Conservation (phyloP, 2,888 invertebrate species). For the Strigamia transsilvanica region DNA sequence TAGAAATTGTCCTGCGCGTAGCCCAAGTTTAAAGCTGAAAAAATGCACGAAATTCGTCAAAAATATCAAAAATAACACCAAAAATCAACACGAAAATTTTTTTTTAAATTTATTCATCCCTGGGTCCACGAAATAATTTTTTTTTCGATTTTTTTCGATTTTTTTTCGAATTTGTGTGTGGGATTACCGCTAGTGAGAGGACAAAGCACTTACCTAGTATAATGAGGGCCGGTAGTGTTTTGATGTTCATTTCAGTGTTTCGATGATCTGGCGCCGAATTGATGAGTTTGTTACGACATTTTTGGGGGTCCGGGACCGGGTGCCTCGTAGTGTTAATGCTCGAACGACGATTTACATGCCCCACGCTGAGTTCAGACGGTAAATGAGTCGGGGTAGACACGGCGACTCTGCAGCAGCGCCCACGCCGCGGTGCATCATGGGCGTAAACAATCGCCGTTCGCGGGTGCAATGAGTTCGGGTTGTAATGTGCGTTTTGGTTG, state of each 20-base stretch:
- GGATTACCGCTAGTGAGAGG: neutral
- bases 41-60: neutral
- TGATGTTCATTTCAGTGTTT: neutral
- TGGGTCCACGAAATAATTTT: no score
- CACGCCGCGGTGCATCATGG: neutral
- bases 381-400: neutral
- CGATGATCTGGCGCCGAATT: neutral
- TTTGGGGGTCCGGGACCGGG: neutral
- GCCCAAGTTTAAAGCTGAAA: neutral
- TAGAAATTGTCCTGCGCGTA: constrained; percentile 60
- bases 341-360: neutral
- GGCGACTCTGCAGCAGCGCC: neutral
- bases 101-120: no score
- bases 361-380: neutral
- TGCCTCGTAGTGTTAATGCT: neutral
- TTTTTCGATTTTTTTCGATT: no score
- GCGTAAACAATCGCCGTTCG: neutral
- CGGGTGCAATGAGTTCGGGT: neutral
- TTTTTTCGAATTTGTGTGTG: neutral
- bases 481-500: no score
- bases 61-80: neutral
- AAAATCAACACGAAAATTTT: no score
- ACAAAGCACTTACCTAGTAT: constrained; percentile 21
- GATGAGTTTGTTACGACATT: neutral
- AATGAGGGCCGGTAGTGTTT: neutral